Percentiles rank a stretch among this genome's conserved stretches.
Evolutionary conservation across 1,140 invertebrate genomes (phyloP).

Genomic region (Bombus pascuorum): DNA sequence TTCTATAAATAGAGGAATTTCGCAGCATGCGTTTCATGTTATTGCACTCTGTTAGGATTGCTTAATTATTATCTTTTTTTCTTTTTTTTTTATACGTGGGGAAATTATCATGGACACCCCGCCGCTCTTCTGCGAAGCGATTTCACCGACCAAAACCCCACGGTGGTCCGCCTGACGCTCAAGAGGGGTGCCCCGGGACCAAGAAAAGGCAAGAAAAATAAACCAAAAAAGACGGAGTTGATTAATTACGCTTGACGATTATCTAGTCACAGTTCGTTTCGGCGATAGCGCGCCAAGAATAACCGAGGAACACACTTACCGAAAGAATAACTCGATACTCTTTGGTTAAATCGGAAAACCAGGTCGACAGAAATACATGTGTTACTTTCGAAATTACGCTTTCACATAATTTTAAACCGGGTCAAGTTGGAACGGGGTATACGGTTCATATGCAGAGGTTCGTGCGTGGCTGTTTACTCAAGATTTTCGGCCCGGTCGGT

Average conservation of each 20-base stretch:
- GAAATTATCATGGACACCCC: too few species aligned
- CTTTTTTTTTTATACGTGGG: too few species aligned
- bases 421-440: neutral
- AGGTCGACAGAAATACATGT: neutral
- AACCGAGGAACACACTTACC: too few species aligned
- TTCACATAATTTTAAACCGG: slow-evolving; percentile 18
- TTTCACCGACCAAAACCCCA: too few species aligned
- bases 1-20: neutral
- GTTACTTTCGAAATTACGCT: slow-evolving; percentile 36
- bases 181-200: too few species aligned
- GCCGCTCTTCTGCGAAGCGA: too few species aligned
- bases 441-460: neutral
- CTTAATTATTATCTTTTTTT: neutral
- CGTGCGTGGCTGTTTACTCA: slow-evolving; percentile 19
- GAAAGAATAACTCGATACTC: neutral
- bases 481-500: slow-evolving; percentile 1
- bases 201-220: too few species aligned
- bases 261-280: too few species aligned
- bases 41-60: neutral
- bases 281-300: too few species aligned
- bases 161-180: too few species aligned
- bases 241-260: neutral
- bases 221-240: too few species aligned
- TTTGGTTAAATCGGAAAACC: neutral
- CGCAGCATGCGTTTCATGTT: too few species aligned